A percentile compares a stretch with the other conserved stretches of the same genome.
Conservation (phyloP, 2,888 invertebrate genomes). For the Empis stercorea region DNA sequence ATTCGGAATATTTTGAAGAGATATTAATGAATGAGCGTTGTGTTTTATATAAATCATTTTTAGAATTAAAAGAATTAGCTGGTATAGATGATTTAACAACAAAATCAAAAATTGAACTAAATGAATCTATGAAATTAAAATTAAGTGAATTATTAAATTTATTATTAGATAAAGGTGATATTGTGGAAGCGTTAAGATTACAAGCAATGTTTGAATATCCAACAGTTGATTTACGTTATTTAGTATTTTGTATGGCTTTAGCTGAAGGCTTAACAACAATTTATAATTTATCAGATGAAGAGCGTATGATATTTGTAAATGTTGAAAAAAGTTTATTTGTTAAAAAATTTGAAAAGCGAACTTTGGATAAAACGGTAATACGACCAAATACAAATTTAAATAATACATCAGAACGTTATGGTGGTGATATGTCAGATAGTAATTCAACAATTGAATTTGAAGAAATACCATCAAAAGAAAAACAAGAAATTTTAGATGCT, state of each 20-base stretch:
- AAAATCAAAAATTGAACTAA: conserved; percentile 21
- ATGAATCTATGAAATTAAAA: conserved; percentile 24
- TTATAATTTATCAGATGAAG: conserved; percentile 46
- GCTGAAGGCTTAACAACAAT: conserved; percentile 46
- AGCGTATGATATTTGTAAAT: conserved; percentile 43
- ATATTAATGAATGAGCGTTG: conserved; percentile 31
- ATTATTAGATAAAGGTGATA: conserved; percentile 41
- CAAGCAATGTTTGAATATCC: conserved; percentile 36
- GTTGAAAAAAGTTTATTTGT: conserved; percentile 31
- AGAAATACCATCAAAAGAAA: conserved; percentile 32
- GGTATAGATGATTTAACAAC: conserved; percentile 32
- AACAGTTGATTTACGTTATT: conserved; percentile 41
- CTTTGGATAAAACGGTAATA: conserved; percentile 17
- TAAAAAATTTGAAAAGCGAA: conserved; percentile 33
- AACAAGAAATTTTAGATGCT: conserved; percentile 30
- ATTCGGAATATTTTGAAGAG: conserved; percentile 34
- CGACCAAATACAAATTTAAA: conserved; percentile 2
- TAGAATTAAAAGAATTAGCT: conserved; percentile 32
- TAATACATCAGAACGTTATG: background rate
- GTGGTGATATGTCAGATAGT: conserved; percentile 24
- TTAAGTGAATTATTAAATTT: conserved; percentile 37
- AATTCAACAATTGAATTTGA: conserved; percentile 30
- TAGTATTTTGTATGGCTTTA: conserved; percentile 46
- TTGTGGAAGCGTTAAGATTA: conserved; percentile 44
- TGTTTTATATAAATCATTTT: conserved; percentile 33